Base-by-base conservation (phyloP, 2,113 vertebrate species). In the Notothenia coriiceps region DNA sequence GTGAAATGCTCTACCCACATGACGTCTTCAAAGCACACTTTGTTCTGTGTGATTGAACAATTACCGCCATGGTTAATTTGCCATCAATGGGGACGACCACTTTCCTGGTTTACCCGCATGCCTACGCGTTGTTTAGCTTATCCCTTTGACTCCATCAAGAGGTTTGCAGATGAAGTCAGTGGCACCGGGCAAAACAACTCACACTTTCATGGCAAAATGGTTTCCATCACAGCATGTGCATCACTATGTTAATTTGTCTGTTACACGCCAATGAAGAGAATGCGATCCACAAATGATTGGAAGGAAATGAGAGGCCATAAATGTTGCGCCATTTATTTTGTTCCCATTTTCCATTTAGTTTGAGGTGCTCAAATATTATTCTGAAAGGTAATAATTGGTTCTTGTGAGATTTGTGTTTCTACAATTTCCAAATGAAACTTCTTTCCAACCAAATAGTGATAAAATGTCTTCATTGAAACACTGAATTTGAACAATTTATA, bases 181-280 rank as follows among this genome's bases (percentile, higher is more conserved):
- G 77, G 83, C 89, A 68, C 70, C 15, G 80, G 82, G 82, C 86
- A 89, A 92, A 95, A 94, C 89, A 93, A 93, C 90, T 93, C 85
- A 54, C 91, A 93, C 93, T 94, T 95, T 94, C 93, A 94, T 90
- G 91, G 92, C 86, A 88, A 91, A 91, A 89, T 81, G 91, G 89
- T 88, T 94, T 91, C 91, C 88, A 90, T 91, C 90, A 86, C 88
- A 87, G 90, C 89, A 65, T 86, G 88, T 65, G 81, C 83, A 84
- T 88, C 77, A 57, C 70, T 55, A 83, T 86, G 89, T 86, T 88
- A 92, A 92, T 92, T 92, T 86, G 83, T 79, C 83, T 74, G 84
- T 79, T 79, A 84, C 87, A 90, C 73, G 70, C 40, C 79, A 81
- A 84, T 75, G 89, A 89, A 77, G 80, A 78, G 73, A 76, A 57